Conservation (phyloP, 2,888 invertebrate species). For the Odontothrips loti region DNA sequence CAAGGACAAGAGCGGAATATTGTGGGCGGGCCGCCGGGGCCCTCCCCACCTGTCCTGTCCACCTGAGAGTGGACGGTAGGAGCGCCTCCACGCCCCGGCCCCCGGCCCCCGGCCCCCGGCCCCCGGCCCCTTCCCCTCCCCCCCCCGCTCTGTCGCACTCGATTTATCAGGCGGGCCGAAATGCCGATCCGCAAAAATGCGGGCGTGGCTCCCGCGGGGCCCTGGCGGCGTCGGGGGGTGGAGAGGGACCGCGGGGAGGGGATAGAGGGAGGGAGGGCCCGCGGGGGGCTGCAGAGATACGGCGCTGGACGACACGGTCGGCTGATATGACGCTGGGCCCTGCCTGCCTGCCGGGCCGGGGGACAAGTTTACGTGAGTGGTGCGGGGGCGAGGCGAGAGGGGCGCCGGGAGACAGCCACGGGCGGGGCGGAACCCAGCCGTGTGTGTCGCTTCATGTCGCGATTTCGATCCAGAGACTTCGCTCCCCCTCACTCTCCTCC, state of each 20-base stretch:
- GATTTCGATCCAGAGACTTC: too few relatives aligned
- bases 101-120: neutral
- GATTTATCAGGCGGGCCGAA: neutral
- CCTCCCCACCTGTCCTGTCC: neutral
- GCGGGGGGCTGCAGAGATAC: neutral
- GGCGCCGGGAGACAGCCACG: neutral
- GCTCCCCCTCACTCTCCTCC: too few relatives aligned
- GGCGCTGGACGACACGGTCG: neutral
- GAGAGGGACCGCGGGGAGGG: neutral
- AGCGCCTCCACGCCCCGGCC: neutral
- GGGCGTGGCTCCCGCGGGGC: neutral
- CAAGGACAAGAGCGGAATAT: neutral
- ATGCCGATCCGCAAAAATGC: constrained; percentile 3
- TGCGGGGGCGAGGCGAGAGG: neutral
- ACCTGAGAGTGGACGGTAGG: neutral
- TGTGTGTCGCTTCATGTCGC: too few relatives aligned
- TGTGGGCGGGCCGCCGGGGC: too few relatives aligned
- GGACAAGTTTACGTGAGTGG: neutral
- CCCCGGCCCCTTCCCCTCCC: neutral
- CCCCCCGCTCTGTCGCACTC: neutral
- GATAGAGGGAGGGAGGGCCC: neutral
- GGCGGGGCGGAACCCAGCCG: too few relatives aligned
- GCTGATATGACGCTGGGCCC: neutral
- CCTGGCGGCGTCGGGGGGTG: neutral
- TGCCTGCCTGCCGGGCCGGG: neutral